Conservation (phyloP, 2,113 vertebrate genomes). For the Brachypodius melanocephalos region DNA sequence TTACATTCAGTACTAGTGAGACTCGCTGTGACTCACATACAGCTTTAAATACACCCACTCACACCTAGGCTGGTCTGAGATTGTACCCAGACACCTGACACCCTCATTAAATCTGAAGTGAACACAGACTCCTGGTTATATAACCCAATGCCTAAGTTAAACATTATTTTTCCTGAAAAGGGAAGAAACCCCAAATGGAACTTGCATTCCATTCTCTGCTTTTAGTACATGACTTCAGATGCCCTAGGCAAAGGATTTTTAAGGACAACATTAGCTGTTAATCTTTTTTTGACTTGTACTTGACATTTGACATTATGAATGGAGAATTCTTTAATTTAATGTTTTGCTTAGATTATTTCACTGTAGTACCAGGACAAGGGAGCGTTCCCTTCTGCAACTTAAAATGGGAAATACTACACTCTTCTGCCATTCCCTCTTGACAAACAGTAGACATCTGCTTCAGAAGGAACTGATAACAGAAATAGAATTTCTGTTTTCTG, state of each 20-base stretch:
- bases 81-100: not conserved
- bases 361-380: not conserved
- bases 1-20: not conserved
- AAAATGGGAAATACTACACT: not conserved
- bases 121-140: not conserved
- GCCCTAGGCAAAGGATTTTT: not conserved
- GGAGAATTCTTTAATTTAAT: constrained; percentile 13
- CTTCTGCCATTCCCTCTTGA: not conserved
- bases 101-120: not conserved
- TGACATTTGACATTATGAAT: constrained; percentile 28
- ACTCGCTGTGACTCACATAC: not conserved
- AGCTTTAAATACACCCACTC: not conserved
- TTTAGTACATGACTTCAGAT: not conserved
- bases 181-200: not conserved
- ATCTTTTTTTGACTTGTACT: not conserved
- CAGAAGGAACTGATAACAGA: not conserved
- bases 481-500: not conserved
- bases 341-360: constrained; percentile 20
- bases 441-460: constrained; percentile 11
- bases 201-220: not conserved
- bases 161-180: not conserved
- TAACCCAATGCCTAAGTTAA: not conserved
- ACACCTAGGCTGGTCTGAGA: not conserved
- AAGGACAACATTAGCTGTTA: constrained; percentile 1
- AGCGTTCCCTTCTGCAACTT: not conserved